These are phyloP conservation scores for Hybos culiciformis DNA, from an alignment of 2,888 invertebrate species.

Conservation along the genomic window DNA sequence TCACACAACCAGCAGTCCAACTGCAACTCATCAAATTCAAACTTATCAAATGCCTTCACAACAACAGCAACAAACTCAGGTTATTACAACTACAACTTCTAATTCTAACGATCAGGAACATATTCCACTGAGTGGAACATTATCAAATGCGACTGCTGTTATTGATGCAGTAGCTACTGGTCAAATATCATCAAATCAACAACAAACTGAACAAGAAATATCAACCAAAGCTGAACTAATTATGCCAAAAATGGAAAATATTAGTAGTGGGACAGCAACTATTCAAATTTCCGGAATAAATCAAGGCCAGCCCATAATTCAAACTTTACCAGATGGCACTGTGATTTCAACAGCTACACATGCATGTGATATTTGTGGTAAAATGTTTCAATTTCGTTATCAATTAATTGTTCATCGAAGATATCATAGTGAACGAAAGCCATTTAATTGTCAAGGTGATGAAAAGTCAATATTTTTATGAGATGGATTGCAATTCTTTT, in stretches of 20 bases:
- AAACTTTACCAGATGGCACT: slow-evolving; percentile 42
- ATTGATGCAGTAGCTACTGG: slow-evolving; percentile 8
- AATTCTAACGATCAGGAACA: slow-evolving; percentile 11
- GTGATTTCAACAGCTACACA: slow-evolving; percentile 39
- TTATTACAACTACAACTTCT: slow-evolving; percentile 15
- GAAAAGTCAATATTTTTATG: too few relatives aligned
- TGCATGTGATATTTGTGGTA: slow-evolving; percentile 72
- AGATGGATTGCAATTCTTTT: too few relatives aligned
- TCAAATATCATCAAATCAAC: slow-evolving; percentile 11
- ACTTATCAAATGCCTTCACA: slow-evolving; percentile 26
- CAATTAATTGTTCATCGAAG: slow-evolving; percentile 76
- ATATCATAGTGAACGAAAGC: slow-evolving; percentile 75
- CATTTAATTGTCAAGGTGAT: slow-evolving; percentile 64
- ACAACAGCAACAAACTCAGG: slow-evolving; percentile 26
- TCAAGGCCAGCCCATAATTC: slow-evolving; percentile 38
- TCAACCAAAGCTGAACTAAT: slow-evolving; percentile 27
- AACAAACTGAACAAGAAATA: slow-evolving; percentile 7
- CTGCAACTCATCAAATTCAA: slow-evolving; percentile 19
- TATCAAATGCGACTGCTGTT: slow-evolving; percentile 23
- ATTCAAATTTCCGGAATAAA: slow-evolving; percentile 22
- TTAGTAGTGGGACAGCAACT: not conserved
- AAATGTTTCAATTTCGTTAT: slow-evolving; percentile 76
- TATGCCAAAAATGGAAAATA: slow-evolving; percentile 34
- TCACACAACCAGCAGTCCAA: slow-evolving; percentile 34
- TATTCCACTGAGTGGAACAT: slow-evolving; percentile 23